Conservation (phyloP, 2,113 vertebrate genomes). For the Rhea pennata region DNA sequence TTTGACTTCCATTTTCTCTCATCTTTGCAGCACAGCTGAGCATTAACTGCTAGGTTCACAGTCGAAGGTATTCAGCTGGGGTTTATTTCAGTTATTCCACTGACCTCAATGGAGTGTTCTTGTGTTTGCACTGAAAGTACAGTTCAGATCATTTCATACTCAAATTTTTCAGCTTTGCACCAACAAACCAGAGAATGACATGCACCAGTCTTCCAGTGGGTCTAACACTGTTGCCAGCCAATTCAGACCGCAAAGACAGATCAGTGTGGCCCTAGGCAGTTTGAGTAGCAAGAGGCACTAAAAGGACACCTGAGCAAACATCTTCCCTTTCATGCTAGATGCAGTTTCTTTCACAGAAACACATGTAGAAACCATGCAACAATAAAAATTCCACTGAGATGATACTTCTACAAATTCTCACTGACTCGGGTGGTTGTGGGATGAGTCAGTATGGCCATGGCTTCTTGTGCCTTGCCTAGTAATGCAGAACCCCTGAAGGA, state of each 20-base stretch:
- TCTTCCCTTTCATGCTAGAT: not conserved
- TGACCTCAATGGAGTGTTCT: not conserved
- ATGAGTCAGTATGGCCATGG: accelerated
- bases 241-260: not conserved
- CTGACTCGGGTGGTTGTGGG: not conserved
- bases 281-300: not conserved
- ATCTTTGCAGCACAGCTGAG: not conserved
- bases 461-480: not conserved
- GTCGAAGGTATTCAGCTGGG: not conserved
- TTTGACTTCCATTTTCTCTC: not conserved
- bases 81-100: not conserved
- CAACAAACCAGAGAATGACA: not conserved
- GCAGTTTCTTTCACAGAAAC: not conserved
- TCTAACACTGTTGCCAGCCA: not conserved
- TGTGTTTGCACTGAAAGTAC: not conserved
- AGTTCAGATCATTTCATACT: not conserved
- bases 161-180: not conserved
- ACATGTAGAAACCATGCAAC: not conserved
- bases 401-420: not conserved
- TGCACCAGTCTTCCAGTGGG: not conserved
- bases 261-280: not conserved
- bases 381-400: not conserved
- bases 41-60: not conserved
- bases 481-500: not conserved
- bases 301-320: not conserved